Evolutionary conservation across 2,888 invertebrate genomes (phyloP).

Genomic region (Cephonodes hylas): DNA sequence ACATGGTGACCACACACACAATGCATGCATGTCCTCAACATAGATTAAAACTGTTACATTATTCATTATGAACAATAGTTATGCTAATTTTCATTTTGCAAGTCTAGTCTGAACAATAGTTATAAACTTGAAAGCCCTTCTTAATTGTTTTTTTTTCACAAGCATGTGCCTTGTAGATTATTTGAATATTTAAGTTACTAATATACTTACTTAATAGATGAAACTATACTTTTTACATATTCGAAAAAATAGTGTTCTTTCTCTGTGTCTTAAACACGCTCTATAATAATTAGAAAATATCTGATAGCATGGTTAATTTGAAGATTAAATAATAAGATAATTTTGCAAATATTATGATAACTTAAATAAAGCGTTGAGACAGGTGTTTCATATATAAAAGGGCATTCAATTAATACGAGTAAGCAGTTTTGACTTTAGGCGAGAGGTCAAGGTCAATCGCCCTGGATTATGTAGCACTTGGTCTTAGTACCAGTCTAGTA

Average conservation of each 20-base stretch:
- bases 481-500: too few species aligned
- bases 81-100: neutral
- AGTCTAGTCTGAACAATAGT: neutral
- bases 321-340: neutral
- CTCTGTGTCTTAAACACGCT: neutral
- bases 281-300: neutral
- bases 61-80: constrained; percentile 13
- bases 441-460: constrained; percentile 28
- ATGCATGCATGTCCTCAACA: constrained; percentile 16
- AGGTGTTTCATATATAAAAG: neutral
- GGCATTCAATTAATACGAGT: neutral
- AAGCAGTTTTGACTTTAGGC: neutral
- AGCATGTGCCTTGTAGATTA: too few species aligned
- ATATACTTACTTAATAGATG: too few species aligned
- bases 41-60: constrained; percentile 19
- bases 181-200: too few species aligned
- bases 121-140: neutral
- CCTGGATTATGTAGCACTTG: neutral
- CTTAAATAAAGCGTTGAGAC: neutral
- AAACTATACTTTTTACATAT: too few species aligned
- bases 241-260: too few species aligned
- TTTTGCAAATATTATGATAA: neutral
- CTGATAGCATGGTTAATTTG: neutral
- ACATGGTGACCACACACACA: neutral
- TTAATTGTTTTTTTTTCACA: neutral